A percentile compares a stretch with the other conserved stretches of the same genome.
Evolutionary conservation across 1,140 invertebrate genomes (phyloP).

Genomic region (Drosophila parvula): DNA sequence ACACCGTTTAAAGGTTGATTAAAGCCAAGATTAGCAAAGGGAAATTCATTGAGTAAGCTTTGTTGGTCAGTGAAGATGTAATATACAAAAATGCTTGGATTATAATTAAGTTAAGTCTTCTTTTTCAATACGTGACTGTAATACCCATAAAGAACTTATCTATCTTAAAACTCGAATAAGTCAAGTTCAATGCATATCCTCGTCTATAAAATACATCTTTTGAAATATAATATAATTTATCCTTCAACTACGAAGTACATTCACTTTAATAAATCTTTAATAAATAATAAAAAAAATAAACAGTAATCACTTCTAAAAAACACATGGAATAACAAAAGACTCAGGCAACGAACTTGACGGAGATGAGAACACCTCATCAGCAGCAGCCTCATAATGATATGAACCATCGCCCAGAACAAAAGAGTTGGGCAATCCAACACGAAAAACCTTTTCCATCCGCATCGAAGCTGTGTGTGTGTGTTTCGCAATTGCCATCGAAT

Average conservation of each 20-base stretch:
- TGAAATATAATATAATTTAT: not conserved
- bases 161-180: not conserved
- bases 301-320: not conserved
- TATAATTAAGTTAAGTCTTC: not conserved
- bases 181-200: not conserved
- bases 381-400: conserved; percentile 1
- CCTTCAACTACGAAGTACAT: not conserved
- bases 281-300: not conserved
- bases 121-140: no score
- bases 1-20: no score
- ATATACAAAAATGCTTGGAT: not conserved
- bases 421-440: conserved; percentile 39
- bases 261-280: not conserved
- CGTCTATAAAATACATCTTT: no score
- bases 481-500: conserved; percentile 58
- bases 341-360: conserved; percentile 72
- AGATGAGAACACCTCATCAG: conserved; percentile 12
- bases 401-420: conserved; percentile 44
- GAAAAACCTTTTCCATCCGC: conserved; percentile 43
- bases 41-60: conserved; percentile 13
- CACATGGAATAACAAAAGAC: conserved; percentile 57
- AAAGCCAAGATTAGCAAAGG: conserved; percentile 21
- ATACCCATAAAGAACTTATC: not conserved
- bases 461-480: conserved; percentile 15
- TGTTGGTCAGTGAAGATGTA: not conserved